phyloP scores from a whole-genome alignment of 2,797 vertebrate species.

The Luscinia megarhynchos region DNA sequence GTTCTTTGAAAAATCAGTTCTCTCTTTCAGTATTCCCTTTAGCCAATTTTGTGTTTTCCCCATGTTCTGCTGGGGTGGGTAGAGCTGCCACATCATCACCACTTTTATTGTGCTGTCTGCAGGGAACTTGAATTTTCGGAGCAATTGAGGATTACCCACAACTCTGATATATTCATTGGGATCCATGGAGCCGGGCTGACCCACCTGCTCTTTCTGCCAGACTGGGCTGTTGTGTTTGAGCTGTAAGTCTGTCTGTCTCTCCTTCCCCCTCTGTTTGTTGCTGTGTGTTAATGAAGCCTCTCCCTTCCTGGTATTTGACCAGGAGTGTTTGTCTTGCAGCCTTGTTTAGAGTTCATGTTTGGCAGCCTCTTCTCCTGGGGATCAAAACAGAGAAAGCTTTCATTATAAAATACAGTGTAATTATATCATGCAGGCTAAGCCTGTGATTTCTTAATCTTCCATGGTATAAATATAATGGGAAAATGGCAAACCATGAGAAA shows the following conservation, averaged over 20 bases:
- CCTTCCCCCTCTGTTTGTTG: not conserved
- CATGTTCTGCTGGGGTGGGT: not conserved
- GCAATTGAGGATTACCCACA: constrained; percentile 91
- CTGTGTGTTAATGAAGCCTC: not conserved
- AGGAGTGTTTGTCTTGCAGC: not conserved
- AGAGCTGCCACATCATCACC: not conserved
- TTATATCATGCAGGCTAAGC: not conserved
- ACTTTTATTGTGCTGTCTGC: not conserved
- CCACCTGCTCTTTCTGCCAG: constrained; percentile 95
- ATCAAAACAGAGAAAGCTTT: not conserved
- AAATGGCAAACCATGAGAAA: not conserved
- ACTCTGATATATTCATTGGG: constrained; percentile 96
- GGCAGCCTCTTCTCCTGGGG: not conserved
- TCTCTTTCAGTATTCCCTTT: not conserved
- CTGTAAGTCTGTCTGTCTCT: constrained; percentile 83
- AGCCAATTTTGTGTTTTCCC: not conserved
- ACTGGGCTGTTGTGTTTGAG: constrained; percentile 97
- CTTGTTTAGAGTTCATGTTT: not conserved
- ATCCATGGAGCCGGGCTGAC: constrained; percentile 97
- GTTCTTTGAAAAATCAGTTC: not conserved
- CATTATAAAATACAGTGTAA: not conserved
- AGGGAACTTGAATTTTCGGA: constrained; percentile 92
- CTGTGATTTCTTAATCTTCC: not conserved
- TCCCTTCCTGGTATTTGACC: not conserved
- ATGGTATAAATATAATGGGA: not conserved